Base-by-base conservation (phyloP, 2,113 vertebrate species). In the Vicugna pacos region DNA sequence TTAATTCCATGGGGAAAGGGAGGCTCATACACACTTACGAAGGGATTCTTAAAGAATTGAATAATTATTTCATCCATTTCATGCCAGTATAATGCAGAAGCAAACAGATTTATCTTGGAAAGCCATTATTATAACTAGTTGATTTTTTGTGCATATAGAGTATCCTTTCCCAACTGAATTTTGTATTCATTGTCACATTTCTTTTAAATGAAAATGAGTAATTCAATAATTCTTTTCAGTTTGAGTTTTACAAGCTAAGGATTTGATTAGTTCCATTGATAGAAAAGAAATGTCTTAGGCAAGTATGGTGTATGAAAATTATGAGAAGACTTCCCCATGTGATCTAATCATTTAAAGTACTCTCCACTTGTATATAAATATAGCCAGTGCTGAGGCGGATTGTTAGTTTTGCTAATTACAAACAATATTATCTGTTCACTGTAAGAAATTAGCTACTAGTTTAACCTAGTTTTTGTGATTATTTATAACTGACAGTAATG, bases 181-280 rank as follows among this genome's bases (percentile, higher is more conserved):
- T 84, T 95, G 11, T 46, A 32, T 77, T 75, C 42, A 50, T 79
- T 76, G 58, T 89, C 65, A 64, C 8, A 80, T 79, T 97, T 95
- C 10, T 38, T 97, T 95, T 50, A 67, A 91, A 8, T 73, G 42
- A 96, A 81, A 89, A 90, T 70, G n/a, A 72, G 30, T 82, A 82
- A 86, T 22, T 94, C n/a, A 76, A 10, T 46, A 91, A 67, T 93
- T 89, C 24, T 95, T 81, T 76, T 91, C 60, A 76, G 52, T 76
- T 85, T 42, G 8, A 30, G n/a, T 72, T 91, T 95, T 35, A 62
- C 50, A 76, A 50, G 85, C 70, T 76, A 67, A 93, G 28, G 46
- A 82, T 60, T 93, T 65, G 65, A 83, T 77, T 95, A 67, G 38
- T 95, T 85, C 52, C 42, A 84, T 3, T 94, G 52, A 91, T 46